A percentile compares a stretch with the other conserved stretches of the same genome.
These are phyloP conservation scores for Hirtodrosophila cameraria DNA, from an alignment of 2,888 invertebrate species.

Conservation along the genomic window DNA sequence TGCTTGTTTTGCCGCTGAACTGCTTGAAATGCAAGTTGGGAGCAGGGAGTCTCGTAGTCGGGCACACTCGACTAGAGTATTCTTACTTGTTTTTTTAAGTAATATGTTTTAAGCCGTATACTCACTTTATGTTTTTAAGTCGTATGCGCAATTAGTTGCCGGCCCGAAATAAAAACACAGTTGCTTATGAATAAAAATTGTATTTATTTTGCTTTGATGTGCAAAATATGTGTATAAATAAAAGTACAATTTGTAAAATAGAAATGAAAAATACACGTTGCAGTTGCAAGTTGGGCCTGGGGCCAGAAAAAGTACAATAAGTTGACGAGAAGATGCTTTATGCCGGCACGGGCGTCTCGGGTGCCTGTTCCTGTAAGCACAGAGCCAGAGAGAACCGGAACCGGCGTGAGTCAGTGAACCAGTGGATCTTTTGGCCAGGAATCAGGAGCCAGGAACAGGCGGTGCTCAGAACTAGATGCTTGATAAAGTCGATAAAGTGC, in stretches of 20 bases:
- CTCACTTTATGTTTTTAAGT: no score
- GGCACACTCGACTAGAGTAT: no score
- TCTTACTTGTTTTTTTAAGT: no score
- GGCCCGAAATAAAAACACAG: slow-evolving; percentile 15
- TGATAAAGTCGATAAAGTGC: slow-evolving; percentile 6
- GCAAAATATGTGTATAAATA: neutral
- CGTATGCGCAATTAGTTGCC: no score
- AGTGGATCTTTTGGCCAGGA: slow-evolving; percentile 3
- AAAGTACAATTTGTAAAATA: neutral
- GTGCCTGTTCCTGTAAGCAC: slow-evolving; percentile 70
- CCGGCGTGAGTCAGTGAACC: slow-evolving; percentile 1
- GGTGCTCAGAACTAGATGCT: slow-evolving; percentile 10
- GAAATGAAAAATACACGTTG: neutral
- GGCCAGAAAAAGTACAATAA: slow-evolving; percentile 7
- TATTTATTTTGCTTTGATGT: neutral
- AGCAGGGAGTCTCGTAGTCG: no score
- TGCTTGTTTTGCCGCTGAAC: no score
- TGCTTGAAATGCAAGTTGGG: no score
- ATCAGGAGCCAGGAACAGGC: slow-evolving; percentile 4
- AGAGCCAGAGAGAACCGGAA: slow-evolving; percentile 14
- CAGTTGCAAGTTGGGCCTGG: neutral
- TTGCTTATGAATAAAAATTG: neutral
- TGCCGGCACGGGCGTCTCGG: slow-evolving; percentile 71
- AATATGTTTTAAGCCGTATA: no score
- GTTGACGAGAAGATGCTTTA: slow-evolving; percentile 35